Evolutionary conservation across 2,113 vertebrate species (phyloP).

Genomic region (Aix galericulata): DNA sequence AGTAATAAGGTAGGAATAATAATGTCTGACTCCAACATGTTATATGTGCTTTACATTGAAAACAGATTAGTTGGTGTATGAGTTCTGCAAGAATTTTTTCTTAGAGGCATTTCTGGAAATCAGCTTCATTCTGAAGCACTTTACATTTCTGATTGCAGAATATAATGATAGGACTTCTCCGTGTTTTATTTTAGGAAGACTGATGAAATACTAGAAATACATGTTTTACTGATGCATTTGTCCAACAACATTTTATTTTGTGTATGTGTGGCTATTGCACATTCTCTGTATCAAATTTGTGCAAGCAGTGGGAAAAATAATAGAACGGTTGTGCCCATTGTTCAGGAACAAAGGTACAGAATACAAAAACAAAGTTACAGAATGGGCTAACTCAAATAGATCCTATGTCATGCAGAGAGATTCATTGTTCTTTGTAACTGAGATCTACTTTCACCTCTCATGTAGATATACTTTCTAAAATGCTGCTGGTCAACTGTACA

Average conservation of each 20-base stretch:
- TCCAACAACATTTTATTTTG: not conserved
- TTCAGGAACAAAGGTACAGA: not conserved
- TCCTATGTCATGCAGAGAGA: not conserved
- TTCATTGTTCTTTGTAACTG: not conserved
- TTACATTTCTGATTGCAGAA: not conserved
- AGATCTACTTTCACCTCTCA: not conserved
- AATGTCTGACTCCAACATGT: not conserved
- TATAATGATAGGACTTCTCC: not conserved
- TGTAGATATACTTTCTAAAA: not conserved
- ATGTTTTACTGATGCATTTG: not conserved
- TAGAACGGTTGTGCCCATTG: not conserved
- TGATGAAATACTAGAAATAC: not conserved
- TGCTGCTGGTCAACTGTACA: not conserved
- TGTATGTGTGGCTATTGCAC: not conserved
- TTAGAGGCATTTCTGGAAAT: not conserved
- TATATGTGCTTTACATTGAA: not conserved
- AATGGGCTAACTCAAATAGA: constrained; percentile 29
- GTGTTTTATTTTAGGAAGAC: not conserved
- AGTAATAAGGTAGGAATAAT: not conserved
- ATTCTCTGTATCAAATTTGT: not conserved
- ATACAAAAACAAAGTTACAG: constrained; percentile 5
- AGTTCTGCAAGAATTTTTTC: not conserved
- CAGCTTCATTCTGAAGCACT: not conserved
- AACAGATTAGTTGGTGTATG: not conserved
- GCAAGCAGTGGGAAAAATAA: constrained; percentile 14